A percentile compares a stretch with the other conserved stretches of the same genome.
These are phyloP conservation scores for Chaetodon trifasciatus DNA, from an alignment of 2,797 vertebrate species.

Conservation along the genomic window DNA sequence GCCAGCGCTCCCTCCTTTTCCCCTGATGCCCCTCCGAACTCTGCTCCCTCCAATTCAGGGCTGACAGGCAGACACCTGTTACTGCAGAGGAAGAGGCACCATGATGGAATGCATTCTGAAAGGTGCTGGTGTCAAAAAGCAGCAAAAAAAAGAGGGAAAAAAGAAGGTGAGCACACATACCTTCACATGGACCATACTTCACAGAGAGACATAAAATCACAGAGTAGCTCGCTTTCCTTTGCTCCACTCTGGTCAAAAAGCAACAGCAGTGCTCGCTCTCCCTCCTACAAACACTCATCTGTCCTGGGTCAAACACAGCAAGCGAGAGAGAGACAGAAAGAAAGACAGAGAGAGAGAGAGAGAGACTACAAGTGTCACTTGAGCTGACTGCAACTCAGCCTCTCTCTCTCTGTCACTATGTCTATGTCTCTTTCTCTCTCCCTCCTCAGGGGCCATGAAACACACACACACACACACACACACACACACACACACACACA, in stretches of 20 bases:
- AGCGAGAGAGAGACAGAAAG: slow-evolving; percentile 40
- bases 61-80: slow-evolving; percentile 78
- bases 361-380: slow-evolving; percentile 79
- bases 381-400: slow-evolving; percentile 73
- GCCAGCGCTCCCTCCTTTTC: slow-evolving; percentile 40
- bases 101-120: slow-evolving; percentile 26
- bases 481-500: slow-evolving; percentile 49
- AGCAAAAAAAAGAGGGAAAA: not conserved
- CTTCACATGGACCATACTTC: slow-evolving; percentile 85
- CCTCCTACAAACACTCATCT: slow-evolving; percentile 60
- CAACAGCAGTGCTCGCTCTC: slow-evolving; percentile 39
- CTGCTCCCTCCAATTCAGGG: slow-evolving; percentile 67
- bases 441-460: slow-evolving; percentile 63
- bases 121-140: not conserved
- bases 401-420: slow-evolving; percentile 30
- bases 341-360: slow-evolving; percentile 20
- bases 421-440: slow-evolving; percentile 64
- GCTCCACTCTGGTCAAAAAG: slow-evolving; percentile 54
- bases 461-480: slow-evolving; percentile 70
- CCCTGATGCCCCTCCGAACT: slow-evolving; percentile 23
- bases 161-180: slow-evolving; percentile 68
- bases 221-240: slow-evolving; percentile 46
- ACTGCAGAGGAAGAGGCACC: slow-evolving; percentile 44
- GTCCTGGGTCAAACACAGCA: slow-evolving; percentile 60
- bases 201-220: slow-evolving; percentile 47